Evolutionary conservation across 1,140 invertebrate genomes (phyloP), one percentile per base, ranked within the genome.

Genomic region (Drosophila prosaltans): DNA sequence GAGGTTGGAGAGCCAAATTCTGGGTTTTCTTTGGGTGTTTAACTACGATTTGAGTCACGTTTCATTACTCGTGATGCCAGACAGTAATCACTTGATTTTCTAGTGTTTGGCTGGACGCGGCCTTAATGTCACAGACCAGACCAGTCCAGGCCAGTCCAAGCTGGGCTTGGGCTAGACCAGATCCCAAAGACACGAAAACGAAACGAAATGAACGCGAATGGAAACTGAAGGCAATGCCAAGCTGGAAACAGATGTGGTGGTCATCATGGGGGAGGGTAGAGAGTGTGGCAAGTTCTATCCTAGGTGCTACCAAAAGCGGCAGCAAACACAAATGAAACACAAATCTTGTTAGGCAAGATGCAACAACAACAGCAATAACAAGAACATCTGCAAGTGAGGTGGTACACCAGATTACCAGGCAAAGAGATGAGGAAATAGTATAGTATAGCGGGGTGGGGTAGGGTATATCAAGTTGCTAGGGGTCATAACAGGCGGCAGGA

Each of bases 1-100:
- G 41, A 62, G n/a, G 36, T 11, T 55, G 70, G 21, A 59, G 7
- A 28, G 11, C 45, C 45, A 62, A 58, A 67, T 71, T 55, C 54
- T 41, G 45, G 71, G 28, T 55, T 55, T 55, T 60, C 32, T 70
- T 80, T 71, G 81, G 78, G 84, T 84, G 84, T 88, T 88, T 89
- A 89, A 88, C 84, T 88, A 78, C 84, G 78, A 89, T 88, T 88
- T 89, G 84, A 88, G 84, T 88, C 84, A 88, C 84, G 84, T 88
- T 88, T 88, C 84, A 88, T 89, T 88, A 88, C 84, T 88, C 84
- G 84, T 88, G 84, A 88, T 88, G 77, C 78, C 65, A 88, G 84
- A 88, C 84, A 88, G 84, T 88, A 88, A 88, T 88, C 84, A 88
- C 84, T 88, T 88, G 84, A 88, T 88, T 88, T 83, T 83, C 67